Percentiles rank a stretch among this genome's conserved stretches.
phyloP scores from a whole-genome alignment of 2,113 vertebrate genomes.

The Leptobrachium ailaonicum region DNA sequence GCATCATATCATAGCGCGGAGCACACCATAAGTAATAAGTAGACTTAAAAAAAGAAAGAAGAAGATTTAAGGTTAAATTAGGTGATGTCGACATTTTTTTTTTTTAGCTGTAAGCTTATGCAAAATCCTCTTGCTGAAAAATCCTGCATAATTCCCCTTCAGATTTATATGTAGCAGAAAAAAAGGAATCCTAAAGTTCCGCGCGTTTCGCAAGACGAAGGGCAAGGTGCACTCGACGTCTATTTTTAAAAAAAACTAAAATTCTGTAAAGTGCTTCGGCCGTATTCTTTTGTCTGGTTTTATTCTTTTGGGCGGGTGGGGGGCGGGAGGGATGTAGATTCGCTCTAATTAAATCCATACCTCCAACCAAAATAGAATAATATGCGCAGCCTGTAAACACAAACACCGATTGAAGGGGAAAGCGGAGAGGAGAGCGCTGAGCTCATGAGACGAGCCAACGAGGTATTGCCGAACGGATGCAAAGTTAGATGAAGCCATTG shows the following conservation, averaged over 20 bases:
- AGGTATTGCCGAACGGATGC: slow-evolving; percentile 78
- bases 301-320: background rate
- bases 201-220: slow-evolving; percentile 62
- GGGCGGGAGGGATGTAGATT: background rate
- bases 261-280: background rate
- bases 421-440: background rate
- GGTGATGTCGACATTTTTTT: slow-evolving; percentile 79
- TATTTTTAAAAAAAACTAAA: no score
- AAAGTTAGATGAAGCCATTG: slow-evolving; percentile 78
- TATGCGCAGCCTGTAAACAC: slow-evolving; percentile 31
- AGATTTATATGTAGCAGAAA: slow-evolving; percentile 76
- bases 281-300: background rate
- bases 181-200: slow-evolving; percentile 71
- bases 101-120: slow-evolving; percentile 74
- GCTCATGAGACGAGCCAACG: slow-evolving; percentile 66
- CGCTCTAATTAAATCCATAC: slow-evolving; percentile 35
- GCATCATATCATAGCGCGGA: slow-evolving; percentile 74
- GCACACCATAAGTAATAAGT: slow-evolving; percentile 70
- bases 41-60: slow-evolving; percentile 62
- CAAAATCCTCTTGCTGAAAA: slow-evolving; percentile 80
- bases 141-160: slow-evolving; percentile 77
- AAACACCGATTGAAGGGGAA: background rate
- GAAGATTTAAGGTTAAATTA: slow-evolving; percentile 79
- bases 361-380: slow-evolving; percentile 22
- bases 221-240: background rate